phyloP scores from a whole-genome alignment of 2,888 invertebrate species.

The Cantharis nigra region DNA sequence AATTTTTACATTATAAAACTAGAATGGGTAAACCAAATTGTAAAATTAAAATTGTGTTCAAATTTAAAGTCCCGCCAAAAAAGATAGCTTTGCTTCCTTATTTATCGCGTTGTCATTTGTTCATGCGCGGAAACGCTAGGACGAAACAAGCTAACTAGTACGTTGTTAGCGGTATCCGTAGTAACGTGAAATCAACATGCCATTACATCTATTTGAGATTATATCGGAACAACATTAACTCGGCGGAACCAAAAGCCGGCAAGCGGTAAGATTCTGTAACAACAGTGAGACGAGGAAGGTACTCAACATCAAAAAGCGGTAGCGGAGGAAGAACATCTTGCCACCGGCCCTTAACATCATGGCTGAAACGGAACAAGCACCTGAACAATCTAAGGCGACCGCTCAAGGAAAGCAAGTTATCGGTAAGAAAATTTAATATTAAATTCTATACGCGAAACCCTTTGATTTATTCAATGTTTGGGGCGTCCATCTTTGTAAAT shows the following conservation, averaged over 20 bases:
- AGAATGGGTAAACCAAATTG: background rate
- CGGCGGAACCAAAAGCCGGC: conserved; percentile 26
- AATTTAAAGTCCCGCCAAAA: background rate
- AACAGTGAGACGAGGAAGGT: conserved; percentile 65
- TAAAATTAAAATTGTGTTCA: background rate
- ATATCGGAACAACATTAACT: background rate
- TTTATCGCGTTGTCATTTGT: background rate
- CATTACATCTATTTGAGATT: background rate
- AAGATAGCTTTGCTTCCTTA: background rate
- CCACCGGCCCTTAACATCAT: conserved; percentile 83
- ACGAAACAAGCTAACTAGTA: conserved; percentile 4
- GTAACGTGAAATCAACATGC: conserved; percentile 7
- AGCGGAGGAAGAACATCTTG: conserved; percentile 78
- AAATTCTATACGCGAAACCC: background rate
- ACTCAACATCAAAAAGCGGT: conserved; percentile 74
- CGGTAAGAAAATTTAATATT: conserved; percentile 63
- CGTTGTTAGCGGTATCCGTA: conserved; percentile 5
- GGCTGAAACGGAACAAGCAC: conserved; percentile 87
- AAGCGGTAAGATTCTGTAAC: conserved; percentile 48
- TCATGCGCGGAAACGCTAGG: background rate
- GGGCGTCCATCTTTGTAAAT: conserved; percentile 12
- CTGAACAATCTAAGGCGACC: conserved; percentile 60
- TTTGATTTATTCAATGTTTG: conserved; percentile 1
- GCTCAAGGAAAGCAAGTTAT: conserved; percentile 85
- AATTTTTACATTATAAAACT: too few species aligned